Evolutionary conservation across 64 coral and sea anemone species (phyloP), one percentile per base, ranked within the genome.

Genomic region (Stylophora pistillata): DNA sequence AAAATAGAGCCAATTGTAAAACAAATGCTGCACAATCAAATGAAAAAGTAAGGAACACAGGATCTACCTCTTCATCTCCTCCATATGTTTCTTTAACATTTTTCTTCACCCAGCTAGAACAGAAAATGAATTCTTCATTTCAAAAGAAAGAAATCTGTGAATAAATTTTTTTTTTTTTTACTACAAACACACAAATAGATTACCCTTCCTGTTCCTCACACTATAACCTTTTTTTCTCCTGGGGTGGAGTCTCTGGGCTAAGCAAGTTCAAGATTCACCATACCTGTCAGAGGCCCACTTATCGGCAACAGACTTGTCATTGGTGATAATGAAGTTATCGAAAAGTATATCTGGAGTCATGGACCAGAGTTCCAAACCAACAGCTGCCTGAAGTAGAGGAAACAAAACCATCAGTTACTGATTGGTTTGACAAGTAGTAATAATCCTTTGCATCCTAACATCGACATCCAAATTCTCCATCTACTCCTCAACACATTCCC

Each of bases 271-370:
- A 47, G 37, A 47, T 47, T 47, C 37, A 3, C 37, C 37, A 47
- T 85, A 99, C 97, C 93, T 99, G 30, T 95, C 93, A 13, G 92
- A 70, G 53, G 97, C 97, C 77, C 79, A 95, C 76, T 99, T 99
- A 65, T 99, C 97, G 53, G 97, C 97, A 76, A 93, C 90, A 93
- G 17, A 77, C 83, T 93, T 99, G 89, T 95, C 94, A 85, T 95
- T 83, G 53, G 97, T 85, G 61, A 99, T 77, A 47, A 99, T 87
- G 20, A 99, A 90, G 55, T 99, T 99, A 28, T 99, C 97, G 88
- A 99, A 99, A n/a, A 99, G 86, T n/a, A 99, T 99, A 26, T 99
- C 90, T 58, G 94, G 83, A 32, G 97, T 99, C 97, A 99, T 99
- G 6, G 97, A 99, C 97, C 97, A 99, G 23, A 99, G 87, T 74